These are phyloP conservation scores for Nansenia antarctica DNA, from an alignment of 2,113 vertebrate species.

Conservation along the genomic window DNA sequence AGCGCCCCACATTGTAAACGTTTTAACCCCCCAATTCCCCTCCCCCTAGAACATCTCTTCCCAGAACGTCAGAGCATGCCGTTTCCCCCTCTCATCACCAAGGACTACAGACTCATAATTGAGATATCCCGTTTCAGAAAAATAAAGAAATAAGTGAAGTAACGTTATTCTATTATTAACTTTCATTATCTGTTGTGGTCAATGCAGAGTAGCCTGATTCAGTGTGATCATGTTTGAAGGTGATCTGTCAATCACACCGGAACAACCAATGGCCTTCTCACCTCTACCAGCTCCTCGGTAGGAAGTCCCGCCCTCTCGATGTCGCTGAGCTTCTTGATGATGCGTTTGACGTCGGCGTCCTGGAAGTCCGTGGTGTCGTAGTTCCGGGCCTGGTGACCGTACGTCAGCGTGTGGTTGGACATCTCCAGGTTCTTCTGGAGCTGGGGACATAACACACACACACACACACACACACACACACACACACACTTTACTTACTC, in stretches of 20 bases:
- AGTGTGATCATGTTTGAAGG: neutral
- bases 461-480: no score
- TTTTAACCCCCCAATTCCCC: no score
- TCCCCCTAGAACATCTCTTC: no score
- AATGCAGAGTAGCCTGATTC: neutral
- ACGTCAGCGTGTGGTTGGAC: conserved; percentile 84
- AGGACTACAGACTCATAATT: no score
- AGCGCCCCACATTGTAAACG: no score
- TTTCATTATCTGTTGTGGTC: neutral
- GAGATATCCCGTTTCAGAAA: no score
- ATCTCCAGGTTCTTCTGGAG: conserved; percentile 84
- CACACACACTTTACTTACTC: no score
- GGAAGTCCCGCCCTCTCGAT: conserved; percentile 85
- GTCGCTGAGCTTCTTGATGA: conserved; percentile 88
- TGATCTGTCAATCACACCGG: neutral
- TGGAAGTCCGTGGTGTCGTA: conserved; percentile 89
- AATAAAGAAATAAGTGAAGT: no score
- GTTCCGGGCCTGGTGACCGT: conserved; percentile 77
- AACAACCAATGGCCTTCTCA: conserved; percentile 51
- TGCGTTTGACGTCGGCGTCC: conserved; percentile 77
- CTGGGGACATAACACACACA: conserved; percentile 62
- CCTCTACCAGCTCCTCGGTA: conserved; percentile 81
- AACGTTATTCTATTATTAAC: no score
- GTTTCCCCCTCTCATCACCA: no score
- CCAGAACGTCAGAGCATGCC: no score